A percentile compares a stretch with the other conserved stretches of the same genome.
Conservation (phyloP, 2,797 vertebrate species). For the Neosilurus hyrtlii region DNA sequence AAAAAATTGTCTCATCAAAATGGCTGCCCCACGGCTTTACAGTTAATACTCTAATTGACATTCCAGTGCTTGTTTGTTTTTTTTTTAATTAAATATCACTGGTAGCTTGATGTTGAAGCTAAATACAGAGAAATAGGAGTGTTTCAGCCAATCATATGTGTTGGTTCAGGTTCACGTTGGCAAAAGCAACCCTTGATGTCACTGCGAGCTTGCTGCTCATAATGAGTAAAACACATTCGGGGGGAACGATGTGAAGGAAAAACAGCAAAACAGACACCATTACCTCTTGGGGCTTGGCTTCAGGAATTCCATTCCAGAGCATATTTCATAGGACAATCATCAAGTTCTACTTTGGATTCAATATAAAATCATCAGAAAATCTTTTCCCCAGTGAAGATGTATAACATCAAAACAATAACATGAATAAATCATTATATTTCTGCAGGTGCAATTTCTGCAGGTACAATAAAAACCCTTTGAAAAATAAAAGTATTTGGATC, state of each 20-base stretch:
- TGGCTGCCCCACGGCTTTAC: too few relatives aligned
- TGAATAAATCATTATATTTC: not conserved
- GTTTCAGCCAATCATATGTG: not conserved
- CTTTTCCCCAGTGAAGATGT: not conserved
- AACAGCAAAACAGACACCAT: not conserved
- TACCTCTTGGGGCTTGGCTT: not conserved
- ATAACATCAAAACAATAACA: not conserved
- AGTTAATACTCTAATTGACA: too few relatives aligned
- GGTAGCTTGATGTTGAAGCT: too few relatives aligned
- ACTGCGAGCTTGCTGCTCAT: not conserved
- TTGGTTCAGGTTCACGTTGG: too few relatives aligned
- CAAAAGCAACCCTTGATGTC: not conserved
- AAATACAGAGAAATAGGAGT: not conserved
- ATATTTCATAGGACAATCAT: not conserved
- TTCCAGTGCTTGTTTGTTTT: too few relatives aligned
- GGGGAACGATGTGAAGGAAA: not conserved
- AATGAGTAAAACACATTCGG: not conserved
- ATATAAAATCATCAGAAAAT: not conserved
- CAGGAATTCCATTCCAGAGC: not conserved
- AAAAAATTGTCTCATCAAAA: too few relatives aligned
- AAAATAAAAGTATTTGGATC: not conserved
- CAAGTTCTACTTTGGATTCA: not conserved
- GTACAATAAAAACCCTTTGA: too few relatives aligned
- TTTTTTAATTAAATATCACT: too few relatives aligned
- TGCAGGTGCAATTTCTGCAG: not conserved